Evolutionary conservation across 2,888 invertebrate genomes (phyloP).

Genomic region (Habrosyne pyritoides): DNA sequence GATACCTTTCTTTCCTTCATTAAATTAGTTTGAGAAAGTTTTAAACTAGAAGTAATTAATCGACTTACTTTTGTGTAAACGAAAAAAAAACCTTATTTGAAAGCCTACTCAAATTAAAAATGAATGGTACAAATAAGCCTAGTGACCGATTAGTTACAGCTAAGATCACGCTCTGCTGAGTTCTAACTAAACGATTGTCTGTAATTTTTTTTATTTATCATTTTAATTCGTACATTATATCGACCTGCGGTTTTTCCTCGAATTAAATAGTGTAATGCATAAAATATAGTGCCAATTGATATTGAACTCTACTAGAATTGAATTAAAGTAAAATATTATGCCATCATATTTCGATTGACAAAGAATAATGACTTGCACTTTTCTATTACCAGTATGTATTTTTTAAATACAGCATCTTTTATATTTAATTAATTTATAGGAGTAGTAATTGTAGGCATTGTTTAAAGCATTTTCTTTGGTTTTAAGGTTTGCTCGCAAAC

Average conservation of each 20-base stretch:
- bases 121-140: conserved; percentile 1
- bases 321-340: neutral
- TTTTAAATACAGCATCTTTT: neutral
- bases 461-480: too few species aligned
- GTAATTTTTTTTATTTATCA: neutral
- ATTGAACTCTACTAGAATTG: neutral
- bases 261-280: neutral
- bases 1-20: too few species aligned
- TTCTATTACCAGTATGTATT: neutral
- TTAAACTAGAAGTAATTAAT: neutral
- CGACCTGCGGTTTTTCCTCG: neutral
- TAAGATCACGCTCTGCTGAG: conserved; percentile 21
- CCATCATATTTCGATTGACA: neutral
- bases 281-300: neutral
- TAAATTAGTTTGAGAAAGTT: too few species aligned
- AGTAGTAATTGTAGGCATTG: too few species aligned
- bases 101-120: conserved; percentile 1
- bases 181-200: conserved; percentile 15
- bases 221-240: neutral
- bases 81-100: neutral
- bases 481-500: too few species aligned
- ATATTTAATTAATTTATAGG: too few species aligned
- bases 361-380: neutral
- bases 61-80: neutral
- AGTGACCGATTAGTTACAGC: conserved; percentile 29